Evolutionary conservation across 2,888 invertebrate species (phyloP).

Genomic region (Ephialtes manifestator): DNA sequence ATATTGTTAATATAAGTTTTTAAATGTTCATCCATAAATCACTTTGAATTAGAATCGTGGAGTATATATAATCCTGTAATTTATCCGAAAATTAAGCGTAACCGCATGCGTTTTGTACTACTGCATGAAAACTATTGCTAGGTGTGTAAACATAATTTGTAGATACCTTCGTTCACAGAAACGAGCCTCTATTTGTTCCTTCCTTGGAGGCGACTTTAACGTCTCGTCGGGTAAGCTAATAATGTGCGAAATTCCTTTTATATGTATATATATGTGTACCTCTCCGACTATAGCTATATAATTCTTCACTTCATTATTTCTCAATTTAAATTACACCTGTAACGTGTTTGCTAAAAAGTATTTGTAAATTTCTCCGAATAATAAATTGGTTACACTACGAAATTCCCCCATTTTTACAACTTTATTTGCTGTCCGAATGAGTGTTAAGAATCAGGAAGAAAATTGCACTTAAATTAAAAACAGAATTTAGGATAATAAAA

Average conservation of each 20-base stretch:
- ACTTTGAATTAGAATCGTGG: background rate
- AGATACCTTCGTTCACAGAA: conserved; percentile 56
- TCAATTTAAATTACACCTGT: conserved; percentile 15
- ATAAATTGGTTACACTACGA: background rate
- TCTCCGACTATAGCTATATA: conserved; percentile 7
- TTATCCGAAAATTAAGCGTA: conserved; percentile 27
- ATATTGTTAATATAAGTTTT: background rate
- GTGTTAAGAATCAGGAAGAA: background rate
- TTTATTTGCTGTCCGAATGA: background rate
- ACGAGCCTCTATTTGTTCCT: conserved; percentile 66
- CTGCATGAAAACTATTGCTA: conserved; percentile 47
- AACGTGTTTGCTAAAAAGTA: background rate
- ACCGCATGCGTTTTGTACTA: conserved; percentile 4
- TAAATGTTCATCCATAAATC: conserved; percentile 5
- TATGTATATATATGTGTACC: conserved; percentile 39
- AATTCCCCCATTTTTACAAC: background rate
- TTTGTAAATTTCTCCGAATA: background rate
- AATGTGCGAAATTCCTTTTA: conserved; percentile 70
- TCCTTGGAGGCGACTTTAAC: conserved; percentile 52
- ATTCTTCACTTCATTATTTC: conserved; percentile 19
- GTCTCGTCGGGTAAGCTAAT: conserved; percentile 60
- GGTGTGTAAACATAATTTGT: conserved; percentile 68
- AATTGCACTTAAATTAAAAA: too few relatives aligned
- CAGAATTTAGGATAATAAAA: too few relatives aligned
- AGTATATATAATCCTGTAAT: background rate